phyloP scores from a whole-genome alignment of 2,113 vertebrate genomes.

The Cochlearius cochlearius region DNA sequence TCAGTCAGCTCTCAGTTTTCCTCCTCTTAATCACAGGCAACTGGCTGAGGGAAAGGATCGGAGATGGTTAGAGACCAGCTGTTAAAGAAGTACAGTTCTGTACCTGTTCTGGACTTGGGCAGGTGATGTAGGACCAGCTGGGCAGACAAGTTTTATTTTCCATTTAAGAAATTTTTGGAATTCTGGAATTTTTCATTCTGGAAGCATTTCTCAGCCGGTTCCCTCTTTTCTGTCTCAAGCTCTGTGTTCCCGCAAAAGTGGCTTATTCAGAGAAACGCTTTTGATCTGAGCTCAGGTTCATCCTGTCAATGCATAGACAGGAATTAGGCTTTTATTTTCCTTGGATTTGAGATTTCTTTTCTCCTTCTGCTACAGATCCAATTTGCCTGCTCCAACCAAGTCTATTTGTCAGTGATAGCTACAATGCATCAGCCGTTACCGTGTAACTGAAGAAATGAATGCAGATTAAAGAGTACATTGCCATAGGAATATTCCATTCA shows the following conservation, averaged over 20 bases:
- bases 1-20: not conserved
- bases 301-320: not conserved
- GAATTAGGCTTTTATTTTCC: constrained; percentile 10
- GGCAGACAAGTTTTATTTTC: not conserved
- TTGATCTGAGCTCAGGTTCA: not conserved
- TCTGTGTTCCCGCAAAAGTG: not conserved
- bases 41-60: not conserved
- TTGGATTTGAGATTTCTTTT: constrained; percentile 5
- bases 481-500: constrained; percentile 4
- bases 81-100: not conserved
- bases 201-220: not conserved
- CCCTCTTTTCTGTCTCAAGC: not conserved
- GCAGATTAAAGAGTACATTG: not conserved
- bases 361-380: not conserved
- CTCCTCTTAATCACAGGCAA: not conserved
- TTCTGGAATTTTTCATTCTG: not conserved
- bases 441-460: not conserved
- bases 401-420: constrained; percentile 6
- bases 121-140: not conserved
- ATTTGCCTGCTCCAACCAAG: not conserved
- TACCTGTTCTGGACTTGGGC: not conserved
- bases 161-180: not conserved
- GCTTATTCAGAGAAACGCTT: not conserved
- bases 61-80: not conserved
- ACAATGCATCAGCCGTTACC: not conserved